Base-by-base conservation (phyloP, 1,140 invertebrate species). In the Chrysopa pallens region DNA sequence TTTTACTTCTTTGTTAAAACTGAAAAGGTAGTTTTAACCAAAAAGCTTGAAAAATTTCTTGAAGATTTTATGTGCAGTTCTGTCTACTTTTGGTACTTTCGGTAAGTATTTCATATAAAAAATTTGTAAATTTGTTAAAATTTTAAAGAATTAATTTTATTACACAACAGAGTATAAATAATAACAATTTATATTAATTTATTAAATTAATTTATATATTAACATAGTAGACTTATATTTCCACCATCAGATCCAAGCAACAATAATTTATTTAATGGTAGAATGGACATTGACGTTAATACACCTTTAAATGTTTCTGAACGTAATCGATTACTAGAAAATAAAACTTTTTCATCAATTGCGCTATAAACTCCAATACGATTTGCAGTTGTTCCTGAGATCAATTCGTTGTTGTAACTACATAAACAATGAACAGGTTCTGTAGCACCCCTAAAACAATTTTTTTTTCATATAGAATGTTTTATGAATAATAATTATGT, bases 191-290 rank as follows among this genome's bases (percentile, higher is more conserved):
- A 5, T 39, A 39, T 12, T 14, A n/a, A n/a, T n/a, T n/a, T 39
- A 27, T 6, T 6, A 1, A 12, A 11, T 29, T 28, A 6, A 48
- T 38, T 43, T 13, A 33, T 33, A 6, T 33, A 59, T 74, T 68
- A 91, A 67, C 88, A 91, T 27, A 93, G 63, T 35, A 94, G 66
- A 51, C 71, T 78, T 40, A 95, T 87, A 51, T 71, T 78, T 8
- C 91, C 91, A 58, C 80, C 89, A 58, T 97, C 92, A 39, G 88
- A 81, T 14, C 89, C 91, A 9, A 95, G 63, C 9, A 97, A 62
- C 8, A 96, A 64, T 40, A 90, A 64, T 55, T 85, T 75, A 61
- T 96, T 95, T 1, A 94, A 62, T 8, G 91, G 90, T 46, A 95
- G 60, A 13, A 94, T 69, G 6, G 80, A 73, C 76, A 95, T 82